phyloP scores from a whole-genome alignment of 2,888 invertebrate genomes.

The Ecdyonurus torrentis region DNA sequence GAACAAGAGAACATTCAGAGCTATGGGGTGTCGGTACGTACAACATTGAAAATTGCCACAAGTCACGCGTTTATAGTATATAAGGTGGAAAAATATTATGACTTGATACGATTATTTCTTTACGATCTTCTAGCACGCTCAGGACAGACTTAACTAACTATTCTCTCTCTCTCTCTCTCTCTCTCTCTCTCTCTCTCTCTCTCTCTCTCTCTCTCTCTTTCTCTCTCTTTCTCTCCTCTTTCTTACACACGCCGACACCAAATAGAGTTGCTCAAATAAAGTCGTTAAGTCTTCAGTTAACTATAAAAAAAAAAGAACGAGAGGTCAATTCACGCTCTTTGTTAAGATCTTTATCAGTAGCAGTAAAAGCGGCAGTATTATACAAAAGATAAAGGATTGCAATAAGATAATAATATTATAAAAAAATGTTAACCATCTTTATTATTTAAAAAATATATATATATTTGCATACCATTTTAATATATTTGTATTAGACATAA shows the following conservation, averaged over 20 bases:
- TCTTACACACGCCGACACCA: too few relatives aligned
- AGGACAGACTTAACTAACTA: not conserved
- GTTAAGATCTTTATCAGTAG: not conserved
- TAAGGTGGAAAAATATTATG: not conserved
- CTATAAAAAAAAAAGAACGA: too few relatives aligned
- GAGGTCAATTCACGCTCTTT: not conserved
- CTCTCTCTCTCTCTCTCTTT: not conserved
- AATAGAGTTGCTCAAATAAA: not conserved
- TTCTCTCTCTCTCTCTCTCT: not conserved
- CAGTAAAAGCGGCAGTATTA: too few relatives aligned
- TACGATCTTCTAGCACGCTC: not conserved
- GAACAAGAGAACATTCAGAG: too few relatives aligned
- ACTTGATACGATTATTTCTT: not conserved
- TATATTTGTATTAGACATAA: too few relatives aligned
- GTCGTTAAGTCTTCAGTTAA: not conserved
- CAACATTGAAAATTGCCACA: not conserved
- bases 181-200: not conserved
- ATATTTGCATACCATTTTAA: too few relatives aligned
- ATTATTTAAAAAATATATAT: not conserved
- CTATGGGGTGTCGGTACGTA: not conserved
- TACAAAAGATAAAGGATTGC: not conserved
- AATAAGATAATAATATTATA: not conserved
- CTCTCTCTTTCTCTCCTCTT: not conserved
- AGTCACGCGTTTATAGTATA: not conserved
- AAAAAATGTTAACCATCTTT: not conserved